A percentile compares a stretch with the other conserved stretches of the same genome.
phyloP scores from a whole-genome alignment of 2,113 vertebrate species.

The Saguinus midas region DNA sequence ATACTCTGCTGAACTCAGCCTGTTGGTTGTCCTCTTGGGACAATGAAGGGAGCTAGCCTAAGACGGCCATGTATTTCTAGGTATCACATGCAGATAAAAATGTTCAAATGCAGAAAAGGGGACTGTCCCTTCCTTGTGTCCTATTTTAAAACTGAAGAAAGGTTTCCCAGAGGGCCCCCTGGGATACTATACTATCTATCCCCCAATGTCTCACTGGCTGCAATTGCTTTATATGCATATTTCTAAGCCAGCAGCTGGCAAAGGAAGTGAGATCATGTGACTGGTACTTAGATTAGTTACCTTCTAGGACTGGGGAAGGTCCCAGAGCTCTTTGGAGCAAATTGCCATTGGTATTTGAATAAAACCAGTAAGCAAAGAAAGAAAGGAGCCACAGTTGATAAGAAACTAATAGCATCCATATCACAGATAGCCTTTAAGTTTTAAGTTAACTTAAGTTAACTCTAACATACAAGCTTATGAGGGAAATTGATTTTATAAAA shows the following conservation, averaged over 20 bases:
- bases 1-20: not conserved
- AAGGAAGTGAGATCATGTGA: not conserved
- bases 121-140: not conserved
- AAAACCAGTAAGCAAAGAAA: conserved; percentile 11
- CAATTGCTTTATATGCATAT: conserved; percentile 23
- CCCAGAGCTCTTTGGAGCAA: conserved; percentile 19
- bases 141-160: conserved; percentile 33
- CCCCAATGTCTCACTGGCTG: not conserved
- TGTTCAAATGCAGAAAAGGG: not conserved
- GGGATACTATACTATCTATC: not conserved
- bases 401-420: not conserved
- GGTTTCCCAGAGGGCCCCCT: not conserved
- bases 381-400: not conserved
- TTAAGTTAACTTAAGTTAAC: not conserved
- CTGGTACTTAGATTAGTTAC: not conserved
- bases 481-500: conserved; percentile 15
- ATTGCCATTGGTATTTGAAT: not conserved
- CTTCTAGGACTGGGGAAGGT: not conserved
- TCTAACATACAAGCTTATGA: not conserved
- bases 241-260: conserved; percentile 26
- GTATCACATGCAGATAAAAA: not conserved
- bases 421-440: not conserved
- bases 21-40: conserved; percentile 13
- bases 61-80: not conserved
- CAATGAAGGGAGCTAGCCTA: not conserved